Base-by-base conservation (phyloP, 1,140 invertebrate genomes). In the Medauroidea extradentata region DNA sequence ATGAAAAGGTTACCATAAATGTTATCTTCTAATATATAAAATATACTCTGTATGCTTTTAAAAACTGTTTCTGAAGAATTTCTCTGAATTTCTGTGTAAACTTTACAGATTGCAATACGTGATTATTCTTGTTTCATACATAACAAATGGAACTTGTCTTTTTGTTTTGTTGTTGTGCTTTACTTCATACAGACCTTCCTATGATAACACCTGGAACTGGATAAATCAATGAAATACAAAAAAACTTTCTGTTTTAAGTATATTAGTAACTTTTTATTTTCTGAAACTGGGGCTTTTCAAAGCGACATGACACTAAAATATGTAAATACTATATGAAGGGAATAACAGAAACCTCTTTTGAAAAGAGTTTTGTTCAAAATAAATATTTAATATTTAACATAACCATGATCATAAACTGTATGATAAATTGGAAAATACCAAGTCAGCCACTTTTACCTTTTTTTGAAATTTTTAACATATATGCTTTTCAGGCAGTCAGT, bases 341-440 rank as follows among this genome's bases (percentile, higher is more conserved):
- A 57, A 56, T 48, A 65, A 65, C 63, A 59, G 43, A 65, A 65
- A 59, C 63, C 51, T 61, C 59, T 63, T 61, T 59, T 59, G 18
- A 55, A 63, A 55, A 65, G 59, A 58, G 59, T 54, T 57, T 61
- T 61, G 56, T 61, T 51, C 58, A 52, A 54, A 61, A 65, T 53
- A 61, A 63, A 65, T 56, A 43, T 57, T 57, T 61, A 57, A 63
- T 49, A 61, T 59, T 55, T 56, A 43, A 57, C 51, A 53, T 25
- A 44, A 62, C 56, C 24, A 43, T 27, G 48, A 44, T 25, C 19
- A 24, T 18, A 34, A 60, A 42, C 34, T 29, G n/a, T 38, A 54
- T 21, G 16, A n/a, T 43, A 61, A 53, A 57, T n/a, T 43, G n/a
- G n/a, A 44, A 14, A 52, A 53, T 18, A 34, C 11, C 50, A 21